Base-by-base conservation (phyloP, 1,140 invertebrate genomes). In the Aculops lycopersici region DNA sequence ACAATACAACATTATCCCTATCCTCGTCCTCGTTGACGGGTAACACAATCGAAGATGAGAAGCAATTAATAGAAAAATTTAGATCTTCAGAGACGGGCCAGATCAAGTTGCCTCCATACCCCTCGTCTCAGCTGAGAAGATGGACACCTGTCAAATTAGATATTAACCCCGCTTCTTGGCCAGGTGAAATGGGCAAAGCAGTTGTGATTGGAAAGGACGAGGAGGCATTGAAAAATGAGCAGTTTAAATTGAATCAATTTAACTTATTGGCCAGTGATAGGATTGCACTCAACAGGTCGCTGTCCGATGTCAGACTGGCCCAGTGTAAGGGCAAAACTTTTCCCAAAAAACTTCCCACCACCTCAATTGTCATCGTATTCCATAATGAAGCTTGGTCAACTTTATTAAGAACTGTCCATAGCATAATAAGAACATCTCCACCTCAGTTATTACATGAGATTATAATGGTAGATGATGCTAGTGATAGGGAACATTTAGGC, bases 201-300 rank as follows among this genome's bases (percentile, higher is more conserved):
- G 84, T 94, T 3, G 67, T 71, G 45, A 75, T 90, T 49, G 70
- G 78, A 19, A 58, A 70, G 3, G 71, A 79, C 17, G 67, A 75
- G 53, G 74, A 90, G 51, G 69, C 68, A 37, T 56, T 78, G 20
- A 79, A 84, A 64, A 74, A 86, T 59, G 79, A 90, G 49, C 80
- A 83, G 53, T 94, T 94, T 57, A 86, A 88, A 40, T 38, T 52
- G 18, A 92, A 95, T 63, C 84, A 98, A 61, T 98, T 98, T 59
- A 98, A 98, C 62, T 62, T 97, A 45, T 59, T 94, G 54, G 88
- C 86, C 37, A 92, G 81, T 58, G 86, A 98, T 59, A 75, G 80
- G 67, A 94, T 98, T 48, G 83, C 84, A 21, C 57, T 97, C 21
- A 97, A 97, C 62, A 65, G 92, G 50, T 83, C 80, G 4, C 62